phyloP scores from a whole-genome alignment of 2,888 invertebrate species.

The Operophtera brumata region DNA sequence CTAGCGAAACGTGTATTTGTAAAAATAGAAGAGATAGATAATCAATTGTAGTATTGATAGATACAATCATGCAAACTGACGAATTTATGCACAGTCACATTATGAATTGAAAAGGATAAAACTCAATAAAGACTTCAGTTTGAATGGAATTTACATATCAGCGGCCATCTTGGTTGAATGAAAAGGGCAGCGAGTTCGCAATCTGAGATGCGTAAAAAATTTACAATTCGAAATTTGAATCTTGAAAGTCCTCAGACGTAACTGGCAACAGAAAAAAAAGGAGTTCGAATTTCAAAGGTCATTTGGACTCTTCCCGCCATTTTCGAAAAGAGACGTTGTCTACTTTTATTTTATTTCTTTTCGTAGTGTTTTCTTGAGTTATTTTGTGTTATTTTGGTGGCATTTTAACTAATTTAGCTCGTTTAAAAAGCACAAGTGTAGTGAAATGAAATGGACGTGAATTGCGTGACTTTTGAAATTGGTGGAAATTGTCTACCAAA shows the following conservation, averaged over 20 bases:
- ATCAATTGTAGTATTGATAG: background rate
- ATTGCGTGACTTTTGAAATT: too few species aligned
- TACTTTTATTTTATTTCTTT: too few species aligned
- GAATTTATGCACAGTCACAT: slow-evolving; percentile 35
- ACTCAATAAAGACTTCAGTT: slow-evolving; percentile 29
- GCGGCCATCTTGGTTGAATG: slow-evolving; percentile 32
- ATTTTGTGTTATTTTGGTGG: too few species aligned
- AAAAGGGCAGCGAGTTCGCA: slow-evolving; percentile 30
- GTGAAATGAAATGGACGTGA: too few species aligned
- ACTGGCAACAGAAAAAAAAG: slow-evolving; percentile 6
- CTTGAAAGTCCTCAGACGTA: slow-evolving; percentile 21
- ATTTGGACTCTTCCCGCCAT: too few species aligned
- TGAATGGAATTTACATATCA: slow-evolving; percentile 34
- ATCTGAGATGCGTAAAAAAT: slow-evolving; percentile 35
- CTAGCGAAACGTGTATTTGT: too few species aligned
- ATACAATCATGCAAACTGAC: slow-evolving; percentile 16
- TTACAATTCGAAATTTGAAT: slow-evolving; percentile 34
- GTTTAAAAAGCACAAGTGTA: too few species aligned
- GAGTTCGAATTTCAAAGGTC: slow-evolving; percentile 11
- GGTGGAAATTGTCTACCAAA: too few species aligned
- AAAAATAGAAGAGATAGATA: background rate
- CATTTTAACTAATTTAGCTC: too few species aligned
- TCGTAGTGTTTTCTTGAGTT: too few species aligned
- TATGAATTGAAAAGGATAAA: slow-evolving; percentile 26
- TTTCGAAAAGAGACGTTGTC: too few species aligned